Base-by-base conservation (phyloP, 1,140 invertebrate genomes). In the Tetraneura akinire region DNA sequence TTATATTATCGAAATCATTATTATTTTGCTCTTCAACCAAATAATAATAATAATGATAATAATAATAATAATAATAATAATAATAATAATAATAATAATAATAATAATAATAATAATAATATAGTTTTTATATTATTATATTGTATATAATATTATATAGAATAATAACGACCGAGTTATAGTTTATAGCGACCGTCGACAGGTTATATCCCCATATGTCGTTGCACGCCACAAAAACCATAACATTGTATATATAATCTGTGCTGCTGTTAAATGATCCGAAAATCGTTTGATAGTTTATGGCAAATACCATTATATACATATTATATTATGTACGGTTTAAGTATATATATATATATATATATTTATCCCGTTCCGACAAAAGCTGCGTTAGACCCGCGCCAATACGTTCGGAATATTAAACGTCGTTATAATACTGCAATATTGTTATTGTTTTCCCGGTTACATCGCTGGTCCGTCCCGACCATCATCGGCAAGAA, bases 261-360 rank as follows among this genome's bases (percentile, higher is more conserved):
- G n/a, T 26, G 16, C 18, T 26, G 18, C 32, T 32, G 71, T 74
- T 74, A 55, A 74, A 74, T 74, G 71, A 74, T 74, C 71, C 51
- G 71, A 55, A 74, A 74, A 55, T 49, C 21, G 4, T 70, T 47
- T 21, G 10, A 16, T 21, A 10, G n/a, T 57, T 8, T 9, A 16
- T 26, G 8, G 6, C n/a, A n/a, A n/a, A n/a, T n/a, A n/a, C n/a
- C n/a, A n/a, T n/a, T n/a, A n/a, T n/a, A n/a, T n/a, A n/a, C n/a
- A n/a, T n/a, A n/a, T n/a, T n/a, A 9, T 57, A 26, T 9, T 21
- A 5, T 57, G 18, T n/a, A 57, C 53, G 21, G 8, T 21, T 16
- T 9, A 21, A 3, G 8, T 21, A 9, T 21, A 18, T 8, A 26
- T n/a, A 26, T 37, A 3, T 37, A 4, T 4, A 4, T 37, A 4